Percentiles rank a stretch among this genome's conserved stretches.
Evolutionary conservation across 1,140 invertebrate species (phyloP).

Genomic region (Zaprionus ornatus): DNA sequence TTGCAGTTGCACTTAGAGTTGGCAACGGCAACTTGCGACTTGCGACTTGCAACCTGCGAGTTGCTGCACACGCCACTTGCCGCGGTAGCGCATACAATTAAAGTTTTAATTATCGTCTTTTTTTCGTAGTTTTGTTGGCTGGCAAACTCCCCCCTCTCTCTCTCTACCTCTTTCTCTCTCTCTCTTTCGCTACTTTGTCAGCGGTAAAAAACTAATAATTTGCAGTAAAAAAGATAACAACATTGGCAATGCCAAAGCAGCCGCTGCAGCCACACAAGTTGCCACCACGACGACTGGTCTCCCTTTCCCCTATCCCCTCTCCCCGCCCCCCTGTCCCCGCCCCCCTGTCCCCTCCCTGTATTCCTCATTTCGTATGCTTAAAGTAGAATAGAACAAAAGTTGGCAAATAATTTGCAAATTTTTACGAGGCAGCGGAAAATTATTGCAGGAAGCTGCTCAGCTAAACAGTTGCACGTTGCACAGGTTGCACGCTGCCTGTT

Average conservation of each 20-base stretch:
- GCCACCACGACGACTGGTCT: neutral
- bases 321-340: neutral
- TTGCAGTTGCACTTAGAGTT: conserved; percentile 12
- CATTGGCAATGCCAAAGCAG: conserved; percentile 60
- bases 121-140: conserved; percentile 42
- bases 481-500: conserved; percentile 25
- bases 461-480: conserved; percentile 56
- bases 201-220: conserved; percentile 79
- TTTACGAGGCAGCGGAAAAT: conserved; percentile 64
- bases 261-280: conserved; percentile 69
- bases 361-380: conserved; percentile 42
- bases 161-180: neutral
- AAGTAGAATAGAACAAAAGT: conserved; percentile 67
- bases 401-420: conserved; percentile 78
- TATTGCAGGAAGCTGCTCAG: conserved; percentile 67
- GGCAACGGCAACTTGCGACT: neutral
- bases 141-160: neutral
- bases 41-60: conserved; percentile 39
- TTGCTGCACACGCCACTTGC: conserved; percentile 22
- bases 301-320: neutral
- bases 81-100: conserved; percentile 76
- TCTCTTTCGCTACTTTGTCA: conserved; percentile 40
- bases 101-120: conserved; percentile 77
- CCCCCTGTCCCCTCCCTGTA: no score
- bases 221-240: conserved; percentile 81